Evolutionary conservation across 53 echinoderm and acorn worm species (phyloP), one percentile per base, ranked within the genome.

Genomic region (Echinometra lucunter): DNA sequence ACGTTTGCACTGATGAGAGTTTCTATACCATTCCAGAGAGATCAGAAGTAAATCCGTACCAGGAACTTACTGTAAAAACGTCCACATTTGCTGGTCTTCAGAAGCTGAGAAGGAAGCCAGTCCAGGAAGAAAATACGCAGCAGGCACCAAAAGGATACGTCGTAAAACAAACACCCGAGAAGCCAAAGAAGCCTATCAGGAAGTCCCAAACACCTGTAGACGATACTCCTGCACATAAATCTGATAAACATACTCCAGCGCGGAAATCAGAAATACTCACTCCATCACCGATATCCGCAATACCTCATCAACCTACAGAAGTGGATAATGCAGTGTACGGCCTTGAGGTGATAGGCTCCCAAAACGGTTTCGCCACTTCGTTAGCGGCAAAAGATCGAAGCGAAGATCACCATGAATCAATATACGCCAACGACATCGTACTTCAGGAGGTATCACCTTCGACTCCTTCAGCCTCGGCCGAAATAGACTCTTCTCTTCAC

Each of bases 61-160:
- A 91, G 45, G 69, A 67, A 27, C 91, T 91, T 44, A 69, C 37
- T 37, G 69, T 91, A 25, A 91, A 40, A 66, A 44, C 66, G 10
- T 19, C 44, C 66, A 40, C 91, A n/a, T 91, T 91, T 42, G 91
- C 66, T 35, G 91, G 91, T 44, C 37, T 91, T n/a, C 91, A 91
- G 70, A 91, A 91, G 67, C 91, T 66, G 23, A 91, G 34, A 63
- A 91, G 69, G 91, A 91, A 67, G 67, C 91, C 91, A 15, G 44
- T 63, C 5, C 44, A n/a, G 66, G 45, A 91, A 44, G 42, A 38
- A 18, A 91, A 66, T 37, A 32, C 89, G 60, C 89, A 57, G 38
- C 18, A 11, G 45, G 23, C 44, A 18, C 25, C 91, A 60, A 44
- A 66, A 45, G 37, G 32, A 21, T 38, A 66, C 10, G 44, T 1